Evolutionary conservation across 2,113 vertebrate species (phyloP).

Genomic region (Ramphastos sulfuratus): DNA sequence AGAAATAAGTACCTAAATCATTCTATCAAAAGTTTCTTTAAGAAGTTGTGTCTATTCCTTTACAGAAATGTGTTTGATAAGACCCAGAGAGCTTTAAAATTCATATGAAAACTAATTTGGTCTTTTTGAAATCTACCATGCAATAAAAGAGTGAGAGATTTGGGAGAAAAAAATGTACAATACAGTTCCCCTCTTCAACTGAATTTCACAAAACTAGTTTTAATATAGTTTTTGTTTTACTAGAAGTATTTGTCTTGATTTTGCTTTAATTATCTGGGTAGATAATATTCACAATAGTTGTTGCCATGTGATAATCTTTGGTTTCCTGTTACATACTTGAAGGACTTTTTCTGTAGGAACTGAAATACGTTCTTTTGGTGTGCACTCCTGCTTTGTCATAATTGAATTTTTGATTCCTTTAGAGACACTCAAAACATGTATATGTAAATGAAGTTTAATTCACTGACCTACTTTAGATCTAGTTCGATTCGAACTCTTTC

Average conservation of each 20-base stretch:
- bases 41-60: not conserved
- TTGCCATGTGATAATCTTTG: not conserved
- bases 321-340: not conserved
- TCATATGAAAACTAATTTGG: not conserved
- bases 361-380: not conserved
- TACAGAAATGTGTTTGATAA: not conserved
- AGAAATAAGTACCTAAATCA: not conserved
- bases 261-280: slow-evolving; percentile 1
- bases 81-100: not conserved
- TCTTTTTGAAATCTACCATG: not conserved
- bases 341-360: not conserved
- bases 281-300: not conserved
- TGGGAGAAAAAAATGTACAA: not conserved
- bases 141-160: not conserved
- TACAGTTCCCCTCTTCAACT: not conserved
- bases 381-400: not conserved
- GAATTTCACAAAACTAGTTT: not conserved
- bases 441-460: slow-evolving; percentile 33
- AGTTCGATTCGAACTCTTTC: not conserved
- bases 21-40: not conserved
- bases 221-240: not conserved
- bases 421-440: not conserved
- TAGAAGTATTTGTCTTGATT: not conserved
- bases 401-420: not conserved
- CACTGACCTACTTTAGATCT: not conserved